Evolutionary conservation across 2,113 vertebrate genomes (phyloP).

Genomic region (Panthera leo): DNA sequence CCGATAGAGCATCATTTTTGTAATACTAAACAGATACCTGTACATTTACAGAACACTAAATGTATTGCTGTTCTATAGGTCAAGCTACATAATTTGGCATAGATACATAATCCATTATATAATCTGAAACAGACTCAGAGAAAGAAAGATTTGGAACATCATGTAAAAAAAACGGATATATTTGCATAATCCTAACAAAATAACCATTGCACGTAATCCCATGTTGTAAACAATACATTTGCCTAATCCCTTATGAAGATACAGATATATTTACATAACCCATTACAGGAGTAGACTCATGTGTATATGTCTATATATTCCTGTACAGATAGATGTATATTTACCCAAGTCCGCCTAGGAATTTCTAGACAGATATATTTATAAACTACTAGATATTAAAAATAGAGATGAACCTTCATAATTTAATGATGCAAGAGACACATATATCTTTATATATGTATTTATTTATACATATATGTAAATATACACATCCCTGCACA

Average conservation of each 20-base stretch:
- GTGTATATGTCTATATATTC: neutral
- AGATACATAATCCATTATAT: neutral
- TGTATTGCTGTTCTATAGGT: neutral
- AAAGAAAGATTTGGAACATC: neutral
- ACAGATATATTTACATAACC: neutral
- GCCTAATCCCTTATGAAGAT: neutral
- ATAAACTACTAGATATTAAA: neutral
- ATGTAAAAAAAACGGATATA: neutral
- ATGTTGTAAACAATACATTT: neutral
- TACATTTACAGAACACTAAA: neutral
- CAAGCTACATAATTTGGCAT: neutral
- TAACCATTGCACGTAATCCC: neutral
- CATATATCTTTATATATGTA: neutral
- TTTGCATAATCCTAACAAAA: conserved; percentile 9
- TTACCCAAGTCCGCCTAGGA: neutral
- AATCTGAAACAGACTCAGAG: neutral
- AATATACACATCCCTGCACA: neutral
- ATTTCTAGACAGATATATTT: neutral
- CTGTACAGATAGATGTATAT: neutral
- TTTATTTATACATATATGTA: neutral
- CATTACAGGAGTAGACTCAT: neutral
- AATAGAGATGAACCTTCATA: neutral
- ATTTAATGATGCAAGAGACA: neutral
- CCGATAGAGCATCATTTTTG: neutral
- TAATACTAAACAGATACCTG: neutral